These are phyloP conservation scores for Crocidura indochinensis DNA, from an alignment of 2,797 vertebrate species.

Conservation along the genomic window DNA sequence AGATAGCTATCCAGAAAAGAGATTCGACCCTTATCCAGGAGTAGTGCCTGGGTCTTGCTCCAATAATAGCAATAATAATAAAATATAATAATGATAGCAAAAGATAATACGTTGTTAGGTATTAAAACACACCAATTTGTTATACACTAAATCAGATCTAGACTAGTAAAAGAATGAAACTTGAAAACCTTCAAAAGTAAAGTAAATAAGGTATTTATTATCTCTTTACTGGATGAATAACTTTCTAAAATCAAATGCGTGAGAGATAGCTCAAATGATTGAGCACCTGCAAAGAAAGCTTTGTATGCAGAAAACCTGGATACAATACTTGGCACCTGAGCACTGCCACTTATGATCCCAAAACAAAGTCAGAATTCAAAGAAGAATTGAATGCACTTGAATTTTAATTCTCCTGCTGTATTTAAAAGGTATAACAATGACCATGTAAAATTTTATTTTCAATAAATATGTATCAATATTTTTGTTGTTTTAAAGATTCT, in stretches of 20 bases:
- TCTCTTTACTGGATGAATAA: neutral
- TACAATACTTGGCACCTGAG: too few relatives aligned
- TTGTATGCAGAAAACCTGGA: too few relatives aligned
- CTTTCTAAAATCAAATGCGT: conserved; percentile 5
- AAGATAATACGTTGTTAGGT: neutral
- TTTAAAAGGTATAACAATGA: conserved; percentile 11
- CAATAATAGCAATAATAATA: neutral
- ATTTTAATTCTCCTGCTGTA: conserved; percentile 16
- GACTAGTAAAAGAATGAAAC: conserved; percentile 42
- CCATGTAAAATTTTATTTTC: conserved; percentile 52
- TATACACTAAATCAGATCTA: conserved; percentile 32
- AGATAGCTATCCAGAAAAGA: too few relatives aligned
- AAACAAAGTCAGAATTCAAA: conserved; percentile 3
- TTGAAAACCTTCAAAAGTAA: conserved; percentile 37
- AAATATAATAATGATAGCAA: too few relatives aligned
- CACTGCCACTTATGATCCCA: too few relatives aligned
- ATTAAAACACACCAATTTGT: neutral
- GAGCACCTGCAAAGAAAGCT: too few relatives aligned
- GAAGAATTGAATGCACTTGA: conserved; percentile 56
- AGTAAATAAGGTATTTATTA: conserved; percentile 40
- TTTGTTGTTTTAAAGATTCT: conserved; percentile 55
- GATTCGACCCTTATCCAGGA: too few relatives aligned
- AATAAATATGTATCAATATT: conserved; percentile 37
- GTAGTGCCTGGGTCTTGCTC: too few relatives aligned
- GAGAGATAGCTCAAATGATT: neutral